These are phyloP conservation scores for Micrasema minimum DNA, from an alignment of 1,140 invertebrate species.

Conservation along the genomic window DNA sequence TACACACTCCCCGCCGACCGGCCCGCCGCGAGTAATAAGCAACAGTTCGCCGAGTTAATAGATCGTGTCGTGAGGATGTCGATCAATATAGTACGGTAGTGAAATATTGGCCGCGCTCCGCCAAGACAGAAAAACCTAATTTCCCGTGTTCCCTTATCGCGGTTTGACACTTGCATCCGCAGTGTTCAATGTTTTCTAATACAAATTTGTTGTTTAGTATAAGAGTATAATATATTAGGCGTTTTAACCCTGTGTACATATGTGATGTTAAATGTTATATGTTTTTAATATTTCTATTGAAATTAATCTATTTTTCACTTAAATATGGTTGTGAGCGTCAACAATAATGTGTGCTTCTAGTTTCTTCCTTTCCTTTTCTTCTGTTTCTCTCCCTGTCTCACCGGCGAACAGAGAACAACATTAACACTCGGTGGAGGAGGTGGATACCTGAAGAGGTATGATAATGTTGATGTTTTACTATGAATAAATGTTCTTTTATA, in stretches of 20 bases:
- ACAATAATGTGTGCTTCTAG: conserved; percentile 21
- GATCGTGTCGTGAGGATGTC: conserved; percentile 14
- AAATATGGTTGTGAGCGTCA: conserved; percentile 52
- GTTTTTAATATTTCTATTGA: conserved; percentile 41
- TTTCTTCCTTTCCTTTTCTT: conserved; percentile 25
- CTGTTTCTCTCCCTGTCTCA: neutral
- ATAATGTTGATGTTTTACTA: conserved; percentile 7
- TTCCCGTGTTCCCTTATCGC: too few species aligned
- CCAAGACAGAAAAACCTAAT: too few species aligned
- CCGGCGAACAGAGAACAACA: neutral
- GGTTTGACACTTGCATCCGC: conserved; percentile 28
- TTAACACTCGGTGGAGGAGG: too few species aligned
- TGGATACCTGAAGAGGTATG: conserved; percentile 2
- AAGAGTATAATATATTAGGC: too few species aligned
- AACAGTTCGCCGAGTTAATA: conserved; percentile 8
- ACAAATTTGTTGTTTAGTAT: conserved; percentile 38
- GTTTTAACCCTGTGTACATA: conserved; percentile 36
- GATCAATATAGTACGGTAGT: conserved; percentile 30
- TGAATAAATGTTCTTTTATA: neutral
- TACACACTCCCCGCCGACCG: neutral
- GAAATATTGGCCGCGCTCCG: neutral
- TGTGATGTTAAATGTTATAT: conserved; percentile 45
- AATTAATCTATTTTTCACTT: conserved; percentile 48
- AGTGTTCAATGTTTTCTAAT: conserved; percentile 48
- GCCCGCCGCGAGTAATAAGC: conserved; percentile 6